A percentile compares a stretch with the other conserved stretches of the same genome.
Evolutionary conservation across 2,113 vertebrate species (phyloP).

Genomic region (Tricholaema leucomelas): DNA sequence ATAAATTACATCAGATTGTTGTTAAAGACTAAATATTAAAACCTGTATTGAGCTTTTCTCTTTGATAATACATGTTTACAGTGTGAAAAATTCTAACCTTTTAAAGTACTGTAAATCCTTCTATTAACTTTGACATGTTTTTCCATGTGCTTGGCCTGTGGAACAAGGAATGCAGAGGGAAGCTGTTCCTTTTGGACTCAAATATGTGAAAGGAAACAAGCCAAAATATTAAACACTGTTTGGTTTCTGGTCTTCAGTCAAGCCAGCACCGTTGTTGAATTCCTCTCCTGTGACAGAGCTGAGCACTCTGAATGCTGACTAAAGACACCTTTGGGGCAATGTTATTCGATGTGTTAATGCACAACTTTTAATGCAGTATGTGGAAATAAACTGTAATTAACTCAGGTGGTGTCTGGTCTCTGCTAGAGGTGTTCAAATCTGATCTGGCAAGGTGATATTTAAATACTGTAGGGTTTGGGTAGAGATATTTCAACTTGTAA

Average conservation of each 20-base stretch:
- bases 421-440: not conserved
- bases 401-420: not conserved
- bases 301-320: not conserved
- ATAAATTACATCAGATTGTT: not conserved
- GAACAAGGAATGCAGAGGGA: not conserved
- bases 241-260: not conserved
- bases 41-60: not conserved
- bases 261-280: not conserved
- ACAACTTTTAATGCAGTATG: not conserved
- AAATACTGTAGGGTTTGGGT: not conserved
- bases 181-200: not conserved
- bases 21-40: not conserved
- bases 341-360: not conserved
- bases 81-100: not conserved
- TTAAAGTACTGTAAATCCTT: not conserved
- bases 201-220: not conserved
- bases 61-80: conserved; percentile 10
- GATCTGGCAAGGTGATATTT: not conserved
- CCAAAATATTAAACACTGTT: not conserved
- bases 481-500: not conserved
- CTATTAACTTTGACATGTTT: not conserved
- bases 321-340: not conserved
- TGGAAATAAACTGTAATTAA: not conserved
- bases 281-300: not conserved
- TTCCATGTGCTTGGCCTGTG: not conserved